phyloP scores from a whole-genome alignment of 1,140 invertebrate species.

The Calosoma granatense region DNA sequence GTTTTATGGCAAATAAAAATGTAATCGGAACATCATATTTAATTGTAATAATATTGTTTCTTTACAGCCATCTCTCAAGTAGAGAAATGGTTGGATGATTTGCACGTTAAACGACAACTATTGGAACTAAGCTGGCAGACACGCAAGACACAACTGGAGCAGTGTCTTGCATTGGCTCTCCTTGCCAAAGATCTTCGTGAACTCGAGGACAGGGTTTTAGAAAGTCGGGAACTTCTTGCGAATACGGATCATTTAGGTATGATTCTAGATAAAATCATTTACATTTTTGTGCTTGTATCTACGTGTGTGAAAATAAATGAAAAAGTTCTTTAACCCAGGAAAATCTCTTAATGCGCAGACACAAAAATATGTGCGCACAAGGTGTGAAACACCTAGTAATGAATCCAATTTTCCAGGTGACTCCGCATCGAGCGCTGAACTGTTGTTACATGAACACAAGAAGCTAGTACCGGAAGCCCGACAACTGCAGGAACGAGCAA shows the following conservation, averaged over 20 bases:
- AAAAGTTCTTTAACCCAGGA: too few species aligned
- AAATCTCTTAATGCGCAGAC: too few species aligned
- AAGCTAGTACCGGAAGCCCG: slow-evolving; percentile 63
- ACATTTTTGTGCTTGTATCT: too few species aligned
- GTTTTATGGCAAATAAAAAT: too few species aligned
- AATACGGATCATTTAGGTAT: slow-evolving; percentile 39
- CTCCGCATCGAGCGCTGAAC: slow-evolving; percentile 57
- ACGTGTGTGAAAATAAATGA: too few species aligned
- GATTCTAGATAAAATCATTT: slow-evolving; percentile 9
- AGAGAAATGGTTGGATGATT: slow-evolving; percentile 61
- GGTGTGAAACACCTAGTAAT: too few species aligned
- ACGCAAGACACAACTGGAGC: slow-evolving; percentile 60
- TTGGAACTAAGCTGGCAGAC: slow-evolving; percentile 65
- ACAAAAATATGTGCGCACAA: slow-evolving; percentile 24
- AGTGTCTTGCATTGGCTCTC: slow-evolving; percentile 64
- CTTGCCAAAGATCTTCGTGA: slow-evolving; percentile 62
- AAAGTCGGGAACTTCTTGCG: slow-evolving; percentile 37
- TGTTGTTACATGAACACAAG: slow-evolving; percentile 56
- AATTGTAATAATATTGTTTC: slow-evolving; percentile 10
- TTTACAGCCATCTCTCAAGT: slow-evolving; percentile 55
- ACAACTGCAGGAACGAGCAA: slow-evolving; percentile 62
- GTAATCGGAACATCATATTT: slow-evolving; percentile 7
- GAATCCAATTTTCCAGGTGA: slow-evolving; percentile 39
- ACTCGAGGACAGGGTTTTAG: slow-evolving; percentile 48
- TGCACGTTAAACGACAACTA: slow-evolving; percentile 64